Evolutionary conservation across 1,140 invertebrate genomes (phyloP).

Genomic region (Neuroterus valhalla): DNA sequence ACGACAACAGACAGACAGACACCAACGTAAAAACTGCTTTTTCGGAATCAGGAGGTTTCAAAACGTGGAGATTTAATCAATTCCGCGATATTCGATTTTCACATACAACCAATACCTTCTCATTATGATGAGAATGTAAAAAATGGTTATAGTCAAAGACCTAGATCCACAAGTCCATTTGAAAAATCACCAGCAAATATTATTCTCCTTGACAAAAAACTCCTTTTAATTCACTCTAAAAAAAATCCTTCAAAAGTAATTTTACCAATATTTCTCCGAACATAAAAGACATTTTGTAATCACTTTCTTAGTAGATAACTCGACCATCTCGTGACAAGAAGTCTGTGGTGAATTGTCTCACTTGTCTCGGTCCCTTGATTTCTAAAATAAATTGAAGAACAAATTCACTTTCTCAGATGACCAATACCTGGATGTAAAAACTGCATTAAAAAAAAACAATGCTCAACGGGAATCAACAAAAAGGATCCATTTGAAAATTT

Average conservation of each 20-base stretch:
- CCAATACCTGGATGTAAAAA: background rate
- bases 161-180: background rate
- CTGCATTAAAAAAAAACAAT: background rate
- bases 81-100: too few relatives aligned
- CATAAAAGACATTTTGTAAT: too few relatives aligned
- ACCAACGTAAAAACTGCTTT: too few relatives aligned
- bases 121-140: too few relatives aligned
- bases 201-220: background rate
- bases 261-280: too few relatives aligned
- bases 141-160: too few relatives aligned
- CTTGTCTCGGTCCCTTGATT: conserved; percentile 3
- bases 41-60: too few relatives aligned
- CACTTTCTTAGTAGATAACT: too few relatives aligned
- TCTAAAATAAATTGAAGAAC: background rate
- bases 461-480: background rate
- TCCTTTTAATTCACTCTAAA: background rate
- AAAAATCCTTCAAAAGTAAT: background rate
- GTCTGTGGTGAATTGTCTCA: background rate
- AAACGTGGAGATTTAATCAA: too few relatives aligned
- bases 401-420: background rate
- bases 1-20: too few relatives aligned
- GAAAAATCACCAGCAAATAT: background rate
- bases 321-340: too few relatives aligned
- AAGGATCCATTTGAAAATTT: background rate
- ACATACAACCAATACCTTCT: too few relatives aligned